Conservation (phyloP, 1,140 invertebrate genomes). For the Diachasma alloeum region DNA sequence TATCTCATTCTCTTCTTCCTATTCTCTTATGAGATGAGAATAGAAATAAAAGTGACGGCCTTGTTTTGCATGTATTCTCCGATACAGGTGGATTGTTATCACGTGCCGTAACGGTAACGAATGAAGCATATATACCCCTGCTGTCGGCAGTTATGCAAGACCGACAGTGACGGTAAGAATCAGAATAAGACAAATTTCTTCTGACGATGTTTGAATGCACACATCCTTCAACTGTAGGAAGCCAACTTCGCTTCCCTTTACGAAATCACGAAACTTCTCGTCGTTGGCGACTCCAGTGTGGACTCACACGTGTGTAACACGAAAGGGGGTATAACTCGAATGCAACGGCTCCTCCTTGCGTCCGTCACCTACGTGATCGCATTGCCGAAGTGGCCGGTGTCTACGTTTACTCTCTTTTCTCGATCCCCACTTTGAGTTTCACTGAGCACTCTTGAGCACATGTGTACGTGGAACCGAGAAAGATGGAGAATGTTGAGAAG, state of each 20-base stretch:
- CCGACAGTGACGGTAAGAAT: too few relatives aligned
- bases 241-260: background rate
- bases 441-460: background rate
- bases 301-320: slow-evolving; percentile 10
- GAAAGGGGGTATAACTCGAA: slow-evolving; percentile 6
- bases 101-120: too few relatives aligned
- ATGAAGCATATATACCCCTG: too few relatives aligned
- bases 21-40: too few relatives aligned
- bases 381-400: slow-evolving; percentile 21
- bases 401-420: background rate
- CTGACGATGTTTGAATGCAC: background rate
- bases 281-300: background rate
- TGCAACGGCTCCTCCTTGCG: slow-evolving; percentile 10
- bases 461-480: background rate
- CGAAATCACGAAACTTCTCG: slow-evolving; percentile 4
- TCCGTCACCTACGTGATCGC: slow-evolving; percentile 31
- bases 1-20: too few relatives aligned
- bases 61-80: too few relatives aligned
- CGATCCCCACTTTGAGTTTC: slow-evolving; percentile 24
- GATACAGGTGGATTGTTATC: too few relatives aligned
- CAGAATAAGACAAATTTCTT: background rate
- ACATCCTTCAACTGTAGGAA: background rate
- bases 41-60: too few relatives aligned
- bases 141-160: too few relatives aligned
- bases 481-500: background rate